Base-by-base conservation (phyloP, 2,113 vertebrate species). In the Eira barbara region DNA sequence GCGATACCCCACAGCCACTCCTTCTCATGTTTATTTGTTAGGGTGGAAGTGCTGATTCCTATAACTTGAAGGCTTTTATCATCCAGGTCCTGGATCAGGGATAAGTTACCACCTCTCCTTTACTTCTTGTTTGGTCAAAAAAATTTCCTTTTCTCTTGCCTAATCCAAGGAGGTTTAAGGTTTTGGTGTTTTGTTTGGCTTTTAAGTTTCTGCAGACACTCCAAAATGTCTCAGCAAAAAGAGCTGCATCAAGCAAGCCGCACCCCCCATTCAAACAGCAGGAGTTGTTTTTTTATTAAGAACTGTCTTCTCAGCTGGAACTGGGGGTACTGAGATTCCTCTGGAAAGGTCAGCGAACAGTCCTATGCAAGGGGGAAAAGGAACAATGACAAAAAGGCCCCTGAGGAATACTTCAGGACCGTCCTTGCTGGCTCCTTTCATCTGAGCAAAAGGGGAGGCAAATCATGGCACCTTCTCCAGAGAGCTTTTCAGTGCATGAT, bases 211-310 rank as follows among this genome's bases (percentile, higher is more conserved):
- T 94, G 93, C 63, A 95, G 91, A 93, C 93, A 63, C 98, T 98
- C 98, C 82, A 92, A 97, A 98, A 98, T 96, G 92, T 93, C 98
- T 97, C 97, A 97, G 97, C 92, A 97, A 97, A 96, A 98, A 98
- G 85, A 96, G 96, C 95, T 84, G 96, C 98, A 98, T 96, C 86
- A 73, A 89, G 96, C 61, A 96, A 98, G 89, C 98, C 87, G 1
- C 86, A 89, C 96, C 96, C 98, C 97, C 95, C 90, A 93, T 96
- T 87, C 78, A 94, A 80, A 91, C 27, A 89, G 97, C 96, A 98
- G 96, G 59, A 89, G 83, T 74, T 87, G 74, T 9, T 47, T 36
- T 63, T 52, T 36, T 80, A 95, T 94, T 95, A 89, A 91, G 84
- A 88, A 94, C 85, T 94, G 57, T 94, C 98, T 97, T 98, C 98